Base-by-base conservation (phyloP, 2,113 vertebrate species). In the Pterophyllum scalare region DNA sequence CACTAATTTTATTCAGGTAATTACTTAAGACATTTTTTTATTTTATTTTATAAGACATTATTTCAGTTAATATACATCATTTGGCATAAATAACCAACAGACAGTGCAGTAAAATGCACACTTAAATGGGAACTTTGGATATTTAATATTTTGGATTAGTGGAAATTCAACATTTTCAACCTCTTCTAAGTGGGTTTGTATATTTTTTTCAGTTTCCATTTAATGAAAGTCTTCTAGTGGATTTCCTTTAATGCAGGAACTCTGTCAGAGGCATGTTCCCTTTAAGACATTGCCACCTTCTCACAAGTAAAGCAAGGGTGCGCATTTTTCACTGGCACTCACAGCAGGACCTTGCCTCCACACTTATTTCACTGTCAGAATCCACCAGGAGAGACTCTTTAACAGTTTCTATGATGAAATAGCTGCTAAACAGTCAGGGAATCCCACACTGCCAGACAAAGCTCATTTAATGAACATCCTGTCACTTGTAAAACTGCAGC, bases 381-480 rank as follows among this genome's bases (percentile, higher is more conserved):
- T 80, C 83, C 83, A 78, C 81, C 84, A 77, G 83, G 28, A 83
- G 87, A 81, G 26, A 72, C 79, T 80, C 80, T 81, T 80, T 49
- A 85, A 79, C 81, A 81, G 84, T 43, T 86, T 84, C 35, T 31
- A 7, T 85, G 77, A 87, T 88, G 82, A 90, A 43, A 72, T 64
- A 79, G 75, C 81, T 86, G 80, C 81, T 90, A 90, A 87, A 82
- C 64, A 77, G 79, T 49, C 46, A 61, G 88, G 88, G 90, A 89
- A 82, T 83, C 79, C 58, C 82, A 56, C 12, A 60, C 62, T 54
- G 43, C 64, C 59, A 76, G 35, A 79, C 35, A 81, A 77, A 75
- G 40, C 78, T 77, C 52, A 38, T 72, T 65, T 38, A 83, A 85
- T 82, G 19, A 76, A 46, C 19, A 22, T n/a, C 35, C 62, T 26